Evolutionary conservation across 1,140 invertebrate genomes (phyloP).

Genomic region (Heliconius congener): DNA sequence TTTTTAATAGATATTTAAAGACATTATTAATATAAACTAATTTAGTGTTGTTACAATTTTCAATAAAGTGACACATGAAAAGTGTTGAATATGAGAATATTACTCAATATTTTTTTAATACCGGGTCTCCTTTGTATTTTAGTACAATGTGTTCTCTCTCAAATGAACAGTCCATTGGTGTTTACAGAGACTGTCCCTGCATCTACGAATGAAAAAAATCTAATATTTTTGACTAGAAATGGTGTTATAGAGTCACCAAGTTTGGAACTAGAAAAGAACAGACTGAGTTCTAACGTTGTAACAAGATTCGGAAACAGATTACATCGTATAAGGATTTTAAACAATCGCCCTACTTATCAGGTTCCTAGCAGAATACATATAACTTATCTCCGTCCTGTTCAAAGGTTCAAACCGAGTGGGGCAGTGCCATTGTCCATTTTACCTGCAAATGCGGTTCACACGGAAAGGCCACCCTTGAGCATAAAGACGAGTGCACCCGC

Average conservation of each 20-base stretch:
- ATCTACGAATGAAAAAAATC: neutral
- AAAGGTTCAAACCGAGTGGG: neutral
- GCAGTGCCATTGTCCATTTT: neutral
- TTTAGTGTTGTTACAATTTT: constrained; percentile 3
- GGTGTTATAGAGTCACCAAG: neutral
- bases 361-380: neutral
- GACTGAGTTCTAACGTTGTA: neutral
- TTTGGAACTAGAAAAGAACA: neutral
- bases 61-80: neutral
- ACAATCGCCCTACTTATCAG: neutral
- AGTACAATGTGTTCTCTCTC: neutral
- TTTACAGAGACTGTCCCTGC: neutral
- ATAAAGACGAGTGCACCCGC: neutral
- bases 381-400: neutral
- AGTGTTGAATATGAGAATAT: neutral
- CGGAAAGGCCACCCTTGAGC: neutral
- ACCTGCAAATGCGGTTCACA: neutral
- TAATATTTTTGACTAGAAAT: neutral
- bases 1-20: constrained; percentile 14
- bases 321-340: constrained; percentile 1
- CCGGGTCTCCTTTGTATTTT: neutral
- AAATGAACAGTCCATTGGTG: neutral
- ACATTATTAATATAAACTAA: neutral
- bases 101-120: neutral
- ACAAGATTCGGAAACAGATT: neutral